Percentiles rank a stretch among this genome's conserved stretches.
Conservation (phyloP, 2,113 vertebrate genomes). For the Phycodurus eques region DNA sequence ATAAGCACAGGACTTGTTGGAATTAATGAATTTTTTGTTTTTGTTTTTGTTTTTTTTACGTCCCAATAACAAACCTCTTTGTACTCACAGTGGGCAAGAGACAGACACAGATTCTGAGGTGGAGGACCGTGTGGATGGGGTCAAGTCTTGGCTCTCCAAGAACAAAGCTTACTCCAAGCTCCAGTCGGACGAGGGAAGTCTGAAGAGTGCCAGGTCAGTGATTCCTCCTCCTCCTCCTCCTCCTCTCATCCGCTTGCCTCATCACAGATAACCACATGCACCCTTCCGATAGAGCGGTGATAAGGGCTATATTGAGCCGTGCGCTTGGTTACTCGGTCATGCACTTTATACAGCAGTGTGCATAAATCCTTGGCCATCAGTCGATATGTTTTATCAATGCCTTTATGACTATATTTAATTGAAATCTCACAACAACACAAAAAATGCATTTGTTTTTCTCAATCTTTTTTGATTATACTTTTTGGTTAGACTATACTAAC, state of each 20-base stretch:
- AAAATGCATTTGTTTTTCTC: neutral
- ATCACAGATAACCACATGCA: conserved; percentile 35
- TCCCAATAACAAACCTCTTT: conserved; percentile 1
- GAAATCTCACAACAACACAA: neutral
- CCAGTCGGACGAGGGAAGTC: conserved; percentile 84
- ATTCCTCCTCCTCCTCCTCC: neutral
- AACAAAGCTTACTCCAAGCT: conserved; percentile 81
- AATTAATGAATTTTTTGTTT: conserved; percentile 5
- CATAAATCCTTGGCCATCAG: neutral
- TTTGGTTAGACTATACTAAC: too few species aligned
- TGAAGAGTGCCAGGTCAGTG: conserved; percentile 89
- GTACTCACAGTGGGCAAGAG: conserved; percentile 81
- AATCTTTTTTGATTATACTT: neutral
- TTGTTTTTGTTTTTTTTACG: neutral
- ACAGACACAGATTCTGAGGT: conserved; percentile 91
- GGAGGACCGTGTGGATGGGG: conserved; percentile 93
- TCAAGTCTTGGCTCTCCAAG: conserved; percentile 91
- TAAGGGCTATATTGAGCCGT: conserved; percentile 1
- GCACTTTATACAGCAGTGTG: neutral
- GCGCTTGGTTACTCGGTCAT: neutral
- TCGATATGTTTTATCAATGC: neutral
- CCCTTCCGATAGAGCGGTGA: conserved; percentile 21
- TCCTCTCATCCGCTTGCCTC: conserved; percentile 19
- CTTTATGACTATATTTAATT: too few species aligned
- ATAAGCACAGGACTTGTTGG: conserved; percentile 5